Evolutionary conservation across 1,140 invertebrate genomes (phyloP), one percentile per base, ranked within the genome.

Genomic region (Papilio aristodemus): DNA sequence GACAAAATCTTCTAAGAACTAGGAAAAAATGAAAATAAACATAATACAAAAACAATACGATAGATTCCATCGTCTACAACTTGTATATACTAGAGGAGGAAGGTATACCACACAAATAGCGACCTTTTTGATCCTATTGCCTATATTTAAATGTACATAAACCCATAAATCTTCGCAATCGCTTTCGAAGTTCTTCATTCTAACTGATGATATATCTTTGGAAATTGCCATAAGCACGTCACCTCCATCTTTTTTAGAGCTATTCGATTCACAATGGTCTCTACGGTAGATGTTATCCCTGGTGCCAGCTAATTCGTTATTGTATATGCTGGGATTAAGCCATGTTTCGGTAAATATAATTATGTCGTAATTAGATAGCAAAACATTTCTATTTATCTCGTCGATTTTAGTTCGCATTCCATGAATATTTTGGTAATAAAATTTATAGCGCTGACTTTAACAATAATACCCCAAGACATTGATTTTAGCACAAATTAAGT

Each of bases 311-410:
- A n/a, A n/a, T n/a, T n/a, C n/a, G n/a, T n/a, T n/a, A n/a, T n/a
- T n/a, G n/a, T n/a, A n/a, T n/a, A n/a, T n/a, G n/a, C n/a, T 38
- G 37, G n/a, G n/a, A n/a, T n/a, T n/a, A 19, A 80, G 38, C 70
- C 74, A 78, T 13, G 76, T 74, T 71, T 78, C 74, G 5, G 74
- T 76, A 27, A 78, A 58, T 8, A 62, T 59, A 27, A 78, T 70
- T 13, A 78, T n/a, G 59, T 71, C 43, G 60, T 67, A 79, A 59
- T 73, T 67, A 70, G 38, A 69, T n/a, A 38, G 8, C 13, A 64
- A 39, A 10, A 76, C 64, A 67, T 72, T 75, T 37, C 36, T 68
- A 13, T 46, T 67, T 22, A 76, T 3, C 39, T 67, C 36, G 5
- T 64, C 22, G 4, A 69, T 72, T 54, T 78, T 78, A 17, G 71